Evolutionary conservation across 2,888 invertebrate genomes (phyloP).

Genomic region (Spisula solida): DNA sequence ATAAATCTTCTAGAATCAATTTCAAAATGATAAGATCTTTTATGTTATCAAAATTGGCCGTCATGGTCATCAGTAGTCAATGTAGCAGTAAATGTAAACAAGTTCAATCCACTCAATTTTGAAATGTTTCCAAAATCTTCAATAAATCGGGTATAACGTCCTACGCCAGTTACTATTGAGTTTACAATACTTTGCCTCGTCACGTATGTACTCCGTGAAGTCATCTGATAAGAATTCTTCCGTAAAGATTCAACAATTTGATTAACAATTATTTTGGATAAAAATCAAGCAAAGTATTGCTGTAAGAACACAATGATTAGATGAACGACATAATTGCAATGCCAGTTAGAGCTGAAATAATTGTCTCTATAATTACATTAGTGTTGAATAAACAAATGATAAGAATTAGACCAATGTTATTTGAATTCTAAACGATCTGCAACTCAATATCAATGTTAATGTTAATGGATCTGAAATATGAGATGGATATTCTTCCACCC

Average conservation of each 20-base stretch:
- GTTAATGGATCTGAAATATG: background rate
- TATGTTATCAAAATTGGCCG: conserved; percentile 27
- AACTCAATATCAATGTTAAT: background rate
- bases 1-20: conserved; percentile 30
- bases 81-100: conserved; percentile 20
- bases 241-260: background rate
- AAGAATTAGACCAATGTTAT: background rate
- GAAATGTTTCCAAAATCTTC: conserved; percentile 22
- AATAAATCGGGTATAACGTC: background rate
- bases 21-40: conserved; percentile 26
- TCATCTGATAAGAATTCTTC: conserved; percentile 16
- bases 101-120: conserved; percentile 24
- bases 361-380: background rate
- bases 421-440: background rate
- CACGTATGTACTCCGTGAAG: background rate
- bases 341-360: background rate
- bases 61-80: conserved; percentile 10
- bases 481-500: background rate
- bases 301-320: background rate
- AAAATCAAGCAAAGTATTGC: background rate
- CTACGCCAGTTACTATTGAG: background rate
- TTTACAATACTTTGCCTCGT: background rate
- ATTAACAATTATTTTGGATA: conserved; percentile 8
- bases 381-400: background rate
- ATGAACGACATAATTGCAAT: background rate